Conservation (phyloP, 2,113 vertebrate species). For the Hystrix cristata region DNA sequence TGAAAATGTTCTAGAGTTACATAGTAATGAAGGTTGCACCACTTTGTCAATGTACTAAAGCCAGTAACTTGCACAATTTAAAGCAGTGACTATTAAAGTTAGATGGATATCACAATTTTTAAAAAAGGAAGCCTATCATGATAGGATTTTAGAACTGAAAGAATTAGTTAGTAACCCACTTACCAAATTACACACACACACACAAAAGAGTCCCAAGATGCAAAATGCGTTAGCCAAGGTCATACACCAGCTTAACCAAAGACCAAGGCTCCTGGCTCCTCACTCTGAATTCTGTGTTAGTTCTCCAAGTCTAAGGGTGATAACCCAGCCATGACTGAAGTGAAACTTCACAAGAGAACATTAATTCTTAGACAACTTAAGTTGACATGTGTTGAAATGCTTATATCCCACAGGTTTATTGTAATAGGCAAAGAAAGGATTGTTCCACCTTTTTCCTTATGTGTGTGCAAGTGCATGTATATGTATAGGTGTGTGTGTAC, state of each 20-base stretch:
- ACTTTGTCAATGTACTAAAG: neutral
- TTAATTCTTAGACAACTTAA: neutral
- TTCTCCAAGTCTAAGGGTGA: neutral
- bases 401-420: neutral
- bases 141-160: constrained; percentile 25
- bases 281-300: neutral
- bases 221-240: neutral
- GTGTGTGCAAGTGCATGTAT: neutral
- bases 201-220: neutral
- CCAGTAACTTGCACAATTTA: neutral
- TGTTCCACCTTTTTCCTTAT: neutral
- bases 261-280: neutral
- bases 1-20: constrained; percentile 43
- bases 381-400: neutral
- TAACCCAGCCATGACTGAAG: neutral
- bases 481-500: neutral
- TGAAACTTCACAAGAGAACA: neutral
- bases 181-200: neutral
- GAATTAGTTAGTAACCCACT: neutral
- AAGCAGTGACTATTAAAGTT: constrained; percentile 1
- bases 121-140: neutral
- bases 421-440: neutral
- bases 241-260: neutral
- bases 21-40: neutral
- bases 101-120: neutral